Evolutionary conservation across 2,797 vertebrate species (phyloP), one percentile per base, ranked within the genome.

Genomic region (Pelobates cultripes): DNA sequence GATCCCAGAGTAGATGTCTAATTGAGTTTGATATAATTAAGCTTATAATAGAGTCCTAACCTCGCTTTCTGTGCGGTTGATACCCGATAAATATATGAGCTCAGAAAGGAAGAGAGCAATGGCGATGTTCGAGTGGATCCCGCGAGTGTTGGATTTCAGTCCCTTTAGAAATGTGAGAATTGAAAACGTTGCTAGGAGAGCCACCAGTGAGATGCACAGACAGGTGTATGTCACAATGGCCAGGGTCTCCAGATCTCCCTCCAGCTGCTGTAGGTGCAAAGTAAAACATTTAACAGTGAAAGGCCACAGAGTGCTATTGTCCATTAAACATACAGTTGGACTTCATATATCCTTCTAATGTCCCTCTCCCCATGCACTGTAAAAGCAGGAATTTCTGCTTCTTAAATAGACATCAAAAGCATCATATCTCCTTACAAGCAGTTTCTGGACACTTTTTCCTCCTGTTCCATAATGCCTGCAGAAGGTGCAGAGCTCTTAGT

Each of bases 61-160:
- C 98, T 99, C 97, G 86, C 97, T 97, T 83, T 99, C 97, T 0
- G 97, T 98, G 86, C 93, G 96, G 88, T 97, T 96, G 90, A 99
- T 95, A 42, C 98, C 98, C 72, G 99, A 89, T 80, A 99, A 91
- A 87, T 96, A 99, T 77, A 98, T 94, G 77, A 99, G 94, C 90
- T 99, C 97, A 0, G 98, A 97, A 76, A 97, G 88, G 73, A 98
- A 95, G 85, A 97, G 95, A 70, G 97, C 96, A 0, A 95, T 94
- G 0, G 96, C 95, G 73, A 97, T 96, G 77, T 99, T 99, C 80
- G 93, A 97, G 68, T 98, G 96, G 91, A 99, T 99, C 87, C 96
- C 96, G 75, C 96, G 93, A 43, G 92, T 96, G 89, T 99, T 99
- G 91, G 98, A 99, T 91, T 97, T 99, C 81, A 99, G 95, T 82